Evolutionary conservation across 1,140 invertebrate species (phyloP).

Genomic region (Drosophila pseudoobscura): DNA sequence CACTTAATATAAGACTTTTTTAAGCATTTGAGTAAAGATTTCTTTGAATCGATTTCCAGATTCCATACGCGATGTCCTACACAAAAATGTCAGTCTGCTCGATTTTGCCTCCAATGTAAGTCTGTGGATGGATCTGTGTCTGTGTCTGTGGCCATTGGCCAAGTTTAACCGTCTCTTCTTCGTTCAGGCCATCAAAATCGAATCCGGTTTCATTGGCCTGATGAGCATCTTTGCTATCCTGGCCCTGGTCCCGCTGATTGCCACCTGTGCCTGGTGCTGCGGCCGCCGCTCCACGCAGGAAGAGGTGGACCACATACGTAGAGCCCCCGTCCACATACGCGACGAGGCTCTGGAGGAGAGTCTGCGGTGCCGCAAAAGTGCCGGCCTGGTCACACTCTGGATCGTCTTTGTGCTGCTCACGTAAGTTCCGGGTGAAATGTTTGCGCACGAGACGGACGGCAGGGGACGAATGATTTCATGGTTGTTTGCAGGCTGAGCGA

Average conservation of each 20-base stretch:
- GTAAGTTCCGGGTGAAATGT: conserved; percentile 74
- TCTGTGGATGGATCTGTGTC: neutral
- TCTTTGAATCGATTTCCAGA: conserved; percentile 32
- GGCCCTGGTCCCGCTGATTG: conserved; percentile 75
- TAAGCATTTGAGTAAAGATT: too few species aligned
- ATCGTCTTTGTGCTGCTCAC: conserved; percentile 83
- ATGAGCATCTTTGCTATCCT: conserved; percentile 82
- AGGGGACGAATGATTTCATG: conserved; percentile 7
- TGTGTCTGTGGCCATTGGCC: neutral
- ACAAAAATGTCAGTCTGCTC: conserved; percentile 76
- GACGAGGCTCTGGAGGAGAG: conserved; percentile 71
- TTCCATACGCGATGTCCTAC: conserved; percentile 74
- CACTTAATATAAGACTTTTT: too few species aligned
- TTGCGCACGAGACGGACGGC: neutral
- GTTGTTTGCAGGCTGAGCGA: conserved; percentile 71
- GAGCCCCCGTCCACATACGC: conserved; percentile 65
- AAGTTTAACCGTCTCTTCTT: too few species aligned
- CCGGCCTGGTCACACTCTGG: conserved; percentile 78
- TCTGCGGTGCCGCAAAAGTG: conserved; percentile 76
- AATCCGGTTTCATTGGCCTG: conserved; percentile 83
- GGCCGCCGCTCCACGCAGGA: conserved; percentile 59
- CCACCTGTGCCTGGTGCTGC: conserved; percentile 80
- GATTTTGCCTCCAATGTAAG: conserved; percentile 79
- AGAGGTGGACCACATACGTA: conserved; percentile 62
- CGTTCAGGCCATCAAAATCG: conserved; percentile 83